Evolutionary conservation across 2,888 invertebrate genomes (phyloP).

Genomic region (Lomographa bimaculata): DNA sequence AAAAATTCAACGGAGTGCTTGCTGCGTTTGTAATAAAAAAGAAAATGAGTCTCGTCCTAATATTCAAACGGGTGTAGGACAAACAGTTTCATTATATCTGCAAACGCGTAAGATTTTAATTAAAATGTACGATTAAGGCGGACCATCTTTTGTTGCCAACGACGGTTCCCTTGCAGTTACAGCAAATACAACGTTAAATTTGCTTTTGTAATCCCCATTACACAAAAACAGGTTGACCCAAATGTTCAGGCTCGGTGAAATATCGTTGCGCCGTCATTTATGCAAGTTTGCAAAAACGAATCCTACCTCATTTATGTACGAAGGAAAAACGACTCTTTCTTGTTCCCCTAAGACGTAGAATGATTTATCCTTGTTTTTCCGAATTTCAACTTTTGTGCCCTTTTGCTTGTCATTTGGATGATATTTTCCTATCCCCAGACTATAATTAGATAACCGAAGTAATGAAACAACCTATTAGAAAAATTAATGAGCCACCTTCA

Average conservation of each 20-base stretch:
- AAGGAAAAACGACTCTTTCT: constrained; percentile 63
- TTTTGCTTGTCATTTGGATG: constrained; percentile 65
- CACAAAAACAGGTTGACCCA: constrained; percentile 82
- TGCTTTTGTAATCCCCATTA: constrained; percentile 78
- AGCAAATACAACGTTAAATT: constrained; percentile 77
- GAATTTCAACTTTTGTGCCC: constrained; percentile 54
- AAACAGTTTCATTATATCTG: constrained; percentile 65
- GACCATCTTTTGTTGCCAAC: constrained; percentile 70
- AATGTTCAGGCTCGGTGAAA: constrained; percentile 76
- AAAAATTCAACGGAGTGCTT: constrained; percentile 6
- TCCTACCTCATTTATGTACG: constrained; percentile 56
- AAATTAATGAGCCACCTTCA: constrained; percentile 22
- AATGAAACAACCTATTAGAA: constrained; percentile 41
- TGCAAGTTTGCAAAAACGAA: constrained; percentile 80
- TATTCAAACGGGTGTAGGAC: constrained; percentile 50
- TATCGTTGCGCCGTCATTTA: constrained; percentile 76
- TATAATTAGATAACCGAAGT: constrained; percentile 62
- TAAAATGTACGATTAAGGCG: constrained; percentile 72
- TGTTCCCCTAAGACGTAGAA: constrained; percentile 59
- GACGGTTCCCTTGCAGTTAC: constrained; percentile 69
- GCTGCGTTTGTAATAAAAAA: constrained; percentile 38
- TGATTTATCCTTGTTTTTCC: constrained; percentile 47
- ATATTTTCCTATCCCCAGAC: constrained; percentile 58
- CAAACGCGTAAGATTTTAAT: constrained; percentile 76
- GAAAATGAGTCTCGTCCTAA: constrained; percentile 51